Evolutionary conservation across 2,888 invertebrate species (phyloP).

Genomic region (Papilio elwesi): DNA sequence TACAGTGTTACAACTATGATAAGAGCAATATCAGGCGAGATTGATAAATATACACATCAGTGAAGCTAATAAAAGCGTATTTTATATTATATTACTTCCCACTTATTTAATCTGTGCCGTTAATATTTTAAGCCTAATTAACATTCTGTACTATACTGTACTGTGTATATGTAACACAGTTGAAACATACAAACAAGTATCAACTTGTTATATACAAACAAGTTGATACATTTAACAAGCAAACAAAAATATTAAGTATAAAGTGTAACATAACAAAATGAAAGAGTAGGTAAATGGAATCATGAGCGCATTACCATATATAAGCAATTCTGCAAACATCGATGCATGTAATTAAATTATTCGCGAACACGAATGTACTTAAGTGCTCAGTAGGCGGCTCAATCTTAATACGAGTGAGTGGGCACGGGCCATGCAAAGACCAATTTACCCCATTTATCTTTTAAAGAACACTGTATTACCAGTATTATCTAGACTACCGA

Average conservation of each 20-base stretch:
- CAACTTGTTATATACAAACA: too few species aligned
- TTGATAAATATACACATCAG: too few species aligned
- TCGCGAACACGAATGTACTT: constrained; percentile 3
- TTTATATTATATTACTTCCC: neutral
- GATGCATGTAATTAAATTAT: constrained; percentile 10
- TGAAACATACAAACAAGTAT: too few species aligned
- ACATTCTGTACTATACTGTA: neutral
- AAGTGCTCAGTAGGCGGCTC: neutral
- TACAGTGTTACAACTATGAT: too few species aligned
- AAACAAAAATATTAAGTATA: neutral
- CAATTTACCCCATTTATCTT: constrained; percentile 4
- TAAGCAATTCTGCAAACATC: constrained; percentile 13
- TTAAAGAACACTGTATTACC: neutral
- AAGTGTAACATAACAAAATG: constrained; percentile 1
- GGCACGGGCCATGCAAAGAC: neutral
- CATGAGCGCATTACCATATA: neutral
- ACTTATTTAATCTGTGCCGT: too few species aligned
- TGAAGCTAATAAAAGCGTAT: too few species aligned
- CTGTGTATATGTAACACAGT: neutral
- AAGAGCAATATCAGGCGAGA: too few species aligned
- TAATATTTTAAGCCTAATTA: neutral
- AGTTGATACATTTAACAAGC: neutral
- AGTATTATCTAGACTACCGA: neutral
- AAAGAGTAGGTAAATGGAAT: neutral
- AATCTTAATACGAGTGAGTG: neutral